A percentile compares a stretch with the other conserved stretches of the same genome.
These are phyloP conservation scores for Disparrhopalites patrizii DNA, from an alignment of 2,888 invertebrate genomes.

Conservation along the genomic window DNA sequence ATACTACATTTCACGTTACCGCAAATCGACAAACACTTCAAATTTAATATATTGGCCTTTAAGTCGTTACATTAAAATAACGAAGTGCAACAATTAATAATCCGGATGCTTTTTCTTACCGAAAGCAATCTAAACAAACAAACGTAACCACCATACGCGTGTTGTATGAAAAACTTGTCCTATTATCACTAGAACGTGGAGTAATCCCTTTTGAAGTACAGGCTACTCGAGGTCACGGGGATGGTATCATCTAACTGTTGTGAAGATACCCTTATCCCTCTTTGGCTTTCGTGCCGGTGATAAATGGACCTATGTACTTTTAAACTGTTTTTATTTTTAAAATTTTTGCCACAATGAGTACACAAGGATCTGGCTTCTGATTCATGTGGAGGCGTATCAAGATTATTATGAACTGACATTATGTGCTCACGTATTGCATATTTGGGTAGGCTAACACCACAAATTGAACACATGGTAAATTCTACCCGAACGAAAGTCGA, in stretches of 20 bases:
- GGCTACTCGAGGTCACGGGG: background rate
- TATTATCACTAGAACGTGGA: too few relatives aligned
- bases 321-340: conserved; percentile 39
- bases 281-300: conserved; percentile 29
- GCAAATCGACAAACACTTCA: too few relatives aligned
- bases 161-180: too few relatives aligned
- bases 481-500: background rate
- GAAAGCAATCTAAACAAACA: too few relatives aligned
- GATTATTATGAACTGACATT: background rate
- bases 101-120: too few relatives aligned
- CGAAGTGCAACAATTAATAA: too few relatives aligned
- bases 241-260: background rate
- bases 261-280: background rate
- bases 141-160: too few relatives aligned
- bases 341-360: conserved; percentile 29
- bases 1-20: too few relatives aligned
- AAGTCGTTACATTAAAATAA: too few relatives aligned
- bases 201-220: background rate
- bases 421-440: background rate
- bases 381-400: background rate
- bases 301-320: conserved; percentile 42
- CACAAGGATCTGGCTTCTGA: conserved; percentile 10
- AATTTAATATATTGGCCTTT: too few relatives aligned
- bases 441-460: background rate
- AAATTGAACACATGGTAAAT: background rate